Evolutionary conservation across 2,113 vertebrate genomes (phyloP).

Genomic region (Pseudopodoces humilis): DNA sequence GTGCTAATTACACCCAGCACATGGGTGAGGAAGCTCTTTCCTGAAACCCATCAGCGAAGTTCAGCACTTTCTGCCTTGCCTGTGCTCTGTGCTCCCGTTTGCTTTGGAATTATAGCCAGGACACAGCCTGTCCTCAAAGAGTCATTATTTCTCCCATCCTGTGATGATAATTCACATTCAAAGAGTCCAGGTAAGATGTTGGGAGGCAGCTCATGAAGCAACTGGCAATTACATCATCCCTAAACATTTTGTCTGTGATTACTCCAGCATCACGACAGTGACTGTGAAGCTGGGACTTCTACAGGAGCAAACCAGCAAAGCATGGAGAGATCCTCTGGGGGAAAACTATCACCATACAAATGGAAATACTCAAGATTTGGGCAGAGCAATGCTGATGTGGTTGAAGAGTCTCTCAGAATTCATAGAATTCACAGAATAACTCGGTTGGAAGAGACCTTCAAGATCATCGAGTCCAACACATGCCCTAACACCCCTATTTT

Average conservation of each 20-base stretch:
- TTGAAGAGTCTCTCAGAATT: not conserved
- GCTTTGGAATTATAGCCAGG: not conserved
- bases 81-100: not conserved
- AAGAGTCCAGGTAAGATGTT: not conserved
- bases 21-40: not conserved
- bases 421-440: too few relatives aligned
- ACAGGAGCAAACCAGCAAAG: not conserved
- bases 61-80: not conserved
- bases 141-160: not conserved
- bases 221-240: not conserved
- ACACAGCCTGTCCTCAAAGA: not conserved
- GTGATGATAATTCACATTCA: not conserved
- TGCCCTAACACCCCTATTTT: not conserved
- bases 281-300: not conserved
- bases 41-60: not conserved
- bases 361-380: not conserved
- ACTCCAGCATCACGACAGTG: accelerated
- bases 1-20: not conserved
- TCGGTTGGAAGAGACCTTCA: too few relatives aligned
- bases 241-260: not conserved
- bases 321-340: not conserved
- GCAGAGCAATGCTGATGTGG: not conserved
- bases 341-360: not conserved
- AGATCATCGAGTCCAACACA: too few relatives aligned
- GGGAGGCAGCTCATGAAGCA: not conserved